These are phyloP conservation scores for Baronia brevicornis DNA, from an alignment of 2,888 invertebrate species.

Conservation along the genomic window DNA sequence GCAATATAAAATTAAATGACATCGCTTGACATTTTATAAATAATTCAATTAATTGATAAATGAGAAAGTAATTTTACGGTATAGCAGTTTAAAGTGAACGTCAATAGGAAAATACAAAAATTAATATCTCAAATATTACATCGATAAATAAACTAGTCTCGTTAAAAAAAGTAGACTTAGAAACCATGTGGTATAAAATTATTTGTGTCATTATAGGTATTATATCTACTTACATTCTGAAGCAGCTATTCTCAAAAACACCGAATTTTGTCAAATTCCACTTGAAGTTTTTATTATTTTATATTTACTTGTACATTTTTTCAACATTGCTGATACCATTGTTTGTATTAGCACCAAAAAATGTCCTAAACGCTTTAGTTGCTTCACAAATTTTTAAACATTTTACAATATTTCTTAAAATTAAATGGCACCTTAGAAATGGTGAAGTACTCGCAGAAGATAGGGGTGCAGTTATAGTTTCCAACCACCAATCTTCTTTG, in stretches of 20 bases:
- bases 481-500: slow-evolving; percentile 81
- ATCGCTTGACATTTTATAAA: too few relatives aligned
- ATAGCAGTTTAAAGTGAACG: too few relatives aligned
- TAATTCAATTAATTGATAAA: too few relatives aligned
- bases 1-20: too few relatives aligned
- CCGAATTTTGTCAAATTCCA: slow-evolving; percentile 70
- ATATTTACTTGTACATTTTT: slow-evolving; percentile 56
- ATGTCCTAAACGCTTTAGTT: slow-evolving; percentile 67
- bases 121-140: too few relatives aligned
- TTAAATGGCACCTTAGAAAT: slow-evolving; percentile 75
- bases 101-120: too few relatives aligned
- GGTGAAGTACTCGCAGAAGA: slow-evolving; percentile 70
- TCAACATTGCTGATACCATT: slow-evolving; percentile 61
- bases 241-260: slow-evolving; percentile 66
- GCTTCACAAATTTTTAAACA: slow-evolving; percentile 64
- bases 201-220: slow-evolving; percentile 51
- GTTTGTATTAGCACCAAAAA: slow-evolving; percentile 68
- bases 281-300: slow-evolving; percentile 67
- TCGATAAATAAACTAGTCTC: too few relatives aligned
- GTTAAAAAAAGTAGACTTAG: too few relatives aligned
- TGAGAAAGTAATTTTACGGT: too few relatives aligned
- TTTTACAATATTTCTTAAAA: slow-evolving; percentile 71
- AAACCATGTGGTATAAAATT: slow-evolving; percentile 66
- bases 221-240: slow-evolving; percentile 55
- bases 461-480: slow-evolving; percentile 77